Evolutionary conservation across 2,797 vertebrate genomes (phyloP), one percentile per base, ranked within the genome.

Genomic region (Eptatretus atami): DNA sequence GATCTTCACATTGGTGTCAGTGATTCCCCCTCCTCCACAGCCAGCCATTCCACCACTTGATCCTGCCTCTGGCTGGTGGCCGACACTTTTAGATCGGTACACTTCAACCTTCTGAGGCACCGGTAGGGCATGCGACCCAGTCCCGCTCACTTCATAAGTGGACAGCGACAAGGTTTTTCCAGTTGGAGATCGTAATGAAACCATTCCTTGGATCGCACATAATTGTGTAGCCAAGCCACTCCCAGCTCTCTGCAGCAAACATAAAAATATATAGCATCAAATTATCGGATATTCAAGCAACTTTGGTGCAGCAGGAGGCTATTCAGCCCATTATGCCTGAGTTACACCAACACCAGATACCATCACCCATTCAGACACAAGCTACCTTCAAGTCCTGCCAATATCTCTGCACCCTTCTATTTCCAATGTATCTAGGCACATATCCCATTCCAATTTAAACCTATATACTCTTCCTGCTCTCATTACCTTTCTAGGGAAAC

Each of bases 111-210:
- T 93, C 73, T 80, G 86, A 13, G 81, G 73, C 1, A 69, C 72
- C 6, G 88, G 86, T 11, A 77, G 77, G 65, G 93, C 86, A 66
- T 75, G 87, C 53, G 83, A 81, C 63, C 88, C 88, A 13, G 90
- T 83, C 3, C 87, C 80, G 72, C 90, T 90, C 69, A 98, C 83
- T 71, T 98, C 88, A 0, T 98, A 98, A 0, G 92, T 98, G 66
- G 90, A 96, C 9, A 98, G 74, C 19, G 92, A 98, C 2, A 95
- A 78, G 0, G 84, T 98, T 74, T 94, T 96, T 31, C 92, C 92
- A 0, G 80, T 82, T 6, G 92, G 90, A 0, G 86, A 81, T 12
- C 92, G 88, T 52, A 98, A 82, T 14, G 90, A 96, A 12, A 98
- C 84, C 0, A 82, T 95, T 19, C 92, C 92, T 73, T 96, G 88